Conservation (phyloP, 1,140 invertebrate genomes). For the Cyphomyrmex costatus region DNA sequence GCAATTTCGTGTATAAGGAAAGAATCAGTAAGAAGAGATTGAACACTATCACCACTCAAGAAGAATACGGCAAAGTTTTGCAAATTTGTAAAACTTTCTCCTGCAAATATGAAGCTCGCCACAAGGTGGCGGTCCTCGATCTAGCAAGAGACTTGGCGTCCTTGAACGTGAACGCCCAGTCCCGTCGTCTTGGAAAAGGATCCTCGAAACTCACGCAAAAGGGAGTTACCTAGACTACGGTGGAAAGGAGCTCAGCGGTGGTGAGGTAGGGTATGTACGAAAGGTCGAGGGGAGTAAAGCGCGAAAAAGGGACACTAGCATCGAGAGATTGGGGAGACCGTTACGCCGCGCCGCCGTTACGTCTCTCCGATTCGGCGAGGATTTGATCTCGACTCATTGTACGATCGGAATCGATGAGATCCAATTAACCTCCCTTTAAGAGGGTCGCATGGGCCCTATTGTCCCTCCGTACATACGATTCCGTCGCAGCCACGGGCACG, state of each 20-base stretch:
- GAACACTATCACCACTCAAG: neutral
- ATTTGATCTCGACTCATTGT: constrained; percentile 78
- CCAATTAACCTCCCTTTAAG: constrained; percentile 82
- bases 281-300: constrained; percentile 19
- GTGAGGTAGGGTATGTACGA: neutral
- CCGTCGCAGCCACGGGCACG: constrained; percentile 22
- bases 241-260: constrained; percentile 30
- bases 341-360: too few relatives aligned
- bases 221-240: constrained; percentile 83
- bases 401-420: constrained; percentile 80
- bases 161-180: constrained; percentile 37
- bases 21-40: constrained; percentile 22
- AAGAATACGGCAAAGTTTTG: constrained; percentile 49
- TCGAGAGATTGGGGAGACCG: constrained; percentile 60
- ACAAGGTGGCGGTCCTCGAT: neutral
- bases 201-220: constrained; percentile 61
- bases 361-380: constrained; percentile 61
- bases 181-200: constrained; percentile 63
- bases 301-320: constrained; percentile 39
- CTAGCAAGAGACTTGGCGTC: constrained; percentile 10
- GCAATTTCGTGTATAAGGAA: neutral
- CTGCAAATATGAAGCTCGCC: constrained; percentile 40
- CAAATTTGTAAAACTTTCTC: constrained; percentile 56
- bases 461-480: constrained; percentile 77
- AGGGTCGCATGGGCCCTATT: constrained; percentile 74